phyloP scores from a whole-genome alignment of 2,113 vertebrate genomes.

The Daphoenositta chrysoptera region DNA sequence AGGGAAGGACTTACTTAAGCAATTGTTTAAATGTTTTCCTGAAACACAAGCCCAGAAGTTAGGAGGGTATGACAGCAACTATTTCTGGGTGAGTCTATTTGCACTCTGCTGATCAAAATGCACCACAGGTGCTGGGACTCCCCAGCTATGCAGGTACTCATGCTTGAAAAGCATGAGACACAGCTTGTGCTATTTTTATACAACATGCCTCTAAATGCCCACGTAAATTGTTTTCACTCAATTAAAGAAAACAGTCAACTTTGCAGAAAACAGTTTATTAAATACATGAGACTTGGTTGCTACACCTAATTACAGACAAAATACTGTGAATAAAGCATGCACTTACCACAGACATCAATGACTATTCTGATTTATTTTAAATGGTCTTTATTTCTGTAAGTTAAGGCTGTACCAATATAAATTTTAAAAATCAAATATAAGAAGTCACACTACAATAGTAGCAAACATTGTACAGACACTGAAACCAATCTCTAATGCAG shows the following conservation, averaged over 20 bases:
- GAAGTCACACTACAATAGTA: slow-evolving; percentile 43
- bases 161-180: background rate
- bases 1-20: background rate
- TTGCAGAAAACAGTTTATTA: slow-evolving; percentile 69
- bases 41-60: background rate
- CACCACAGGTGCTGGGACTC: background rate
- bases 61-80: background rate
- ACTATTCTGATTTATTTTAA: slow-evolving; percentile 40
- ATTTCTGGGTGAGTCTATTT: background rate
- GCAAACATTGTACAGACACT: slow-evolving; percentile 41
- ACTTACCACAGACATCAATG: slow-evolving; percentile 40
- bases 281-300: slow-evolving; percentile 27
- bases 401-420: slow-evolving; percentile 60
- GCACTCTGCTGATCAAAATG: background rate
- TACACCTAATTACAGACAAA: slow-evolving; percentile 59
- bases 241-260: slow-evolving; percentile 45
- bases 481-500: slow-evolving; percentile 40
- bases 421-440: background rate
- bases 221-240: background rate
- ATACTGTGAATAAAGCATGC: slow-evolving; percentile 62
- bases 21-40: background rate
- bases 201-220: background rate
- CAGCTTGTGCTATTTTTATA: background rate
- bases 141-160: background rate
- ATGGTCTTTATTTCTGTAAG: slow-evolving; percentile 35